A percentile compares a stretch with the other conserved stretches of the same genome.
phyloP scores from a whole-genome alignment of 1,140 invertebrate species.

The Stegodyphus dumicola region DNA sequence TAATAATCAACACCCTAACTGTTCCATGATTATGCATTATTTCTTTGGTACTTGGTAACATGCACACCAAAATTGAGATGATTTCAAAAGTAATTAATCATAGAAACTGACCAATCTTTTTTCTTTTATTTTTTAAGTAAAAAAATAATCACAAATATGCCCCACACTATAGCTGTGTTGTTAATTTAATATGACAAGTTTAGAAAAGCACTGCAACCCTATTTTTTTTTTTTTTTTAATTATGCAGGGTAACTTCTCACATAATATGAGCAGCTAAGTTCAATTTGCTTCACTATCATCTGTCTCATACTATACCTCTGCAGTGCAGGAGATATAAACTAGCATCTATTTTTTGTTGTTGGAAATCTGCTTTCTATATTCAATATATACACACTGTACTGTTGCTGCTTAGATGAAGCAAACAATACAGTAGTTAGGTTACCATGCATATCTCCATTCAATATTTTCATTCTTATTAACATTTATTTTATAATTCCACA shows the following conservation, averaged over 20 bases:
- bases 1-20: neutral
- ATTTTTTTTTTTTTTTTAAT: slow-evolving; percentile 25
- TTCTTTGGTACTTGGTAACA: slow-evolving; percentile 47
- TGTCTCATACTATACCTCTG: slow-evolving; percentile 34
- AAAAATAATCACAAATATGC: slow-evolving; percentile 58
- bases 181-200: slow-evolving; percentile 31
- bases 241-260: slow-evolving; percentile 35
- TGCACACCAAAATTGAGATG: slow-evolving; percentile 39
- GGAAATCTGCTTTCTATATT: slow-evolving; percentile 19
- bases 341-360: slow-evolving; percentile 45
- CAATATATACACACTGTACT: slow-evolving; percentile 52
- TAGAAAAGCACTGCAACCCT: slow-evolving; percentile 55
- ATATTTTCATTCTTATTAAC: slow-evolving; percentile 33
- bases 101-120: slow-evolving; percentile 51
- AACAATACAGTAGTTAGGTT: slow-evolving; percentile 39
- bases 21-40: slow-evolving; percentile 14
- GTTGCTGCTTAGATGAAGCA: slow-evolving; percentile 10
- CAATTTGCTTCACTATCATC: slow-evolving; percentile 49
- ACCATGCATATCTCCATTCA: slow-evolving; percentile 31
- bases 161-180: slow-evolving; percentile 40
- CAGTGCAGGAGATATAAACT: slow-evolving; percentile 57
- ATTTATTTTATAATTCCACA: slow-evolving; percentile 40
- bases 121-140: too few relatives aligned
- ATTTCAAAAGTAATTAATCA: slow-evolving; percentile 11
- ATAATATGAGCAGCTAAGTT: slow-evolving; percentile 47